Evolutionary conservation across 2,797 vertebrate genomes (phyloP).

Genomic region (Cephalopachus bancanus): DNA sequence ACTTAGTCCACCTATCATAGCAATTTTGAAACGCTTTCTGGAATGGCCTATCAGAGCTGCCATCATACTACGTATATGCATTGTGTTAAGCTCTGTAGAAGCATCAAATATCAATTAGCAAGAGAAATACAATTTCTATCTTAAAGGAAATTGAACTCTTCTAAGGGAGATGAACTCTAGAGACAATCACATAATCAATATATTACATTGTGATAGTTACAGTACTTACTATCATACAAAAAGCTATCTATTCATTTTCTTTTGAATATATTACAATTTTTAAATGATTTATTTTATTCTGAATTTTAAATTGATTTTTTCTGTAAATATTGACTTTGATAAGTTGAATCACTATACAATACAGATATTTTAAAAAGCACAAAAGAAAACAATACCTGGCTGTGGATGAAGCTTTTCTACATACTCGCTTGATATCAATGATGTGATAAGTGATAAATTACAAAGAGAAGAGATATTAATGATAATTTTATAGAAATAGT

Average conservation of each 20-base stretch:
- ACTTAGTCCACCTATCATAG: too few relatives aligned
- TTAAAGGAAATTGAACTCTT: neutral
- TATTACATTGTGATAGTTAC: neutral
- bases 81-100: neutral
- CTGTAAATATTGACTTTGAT: neutral
- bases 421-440: neutral
- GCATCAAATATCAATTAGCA: neutral
- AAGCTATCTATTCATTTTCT: neutral
- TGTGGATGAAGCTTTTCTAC: neutral
- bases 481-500: neutral
- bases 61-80: too few relatives aligned
- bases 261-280: neutral
- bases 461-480: neutral
- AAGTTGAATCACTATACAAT: neutral
- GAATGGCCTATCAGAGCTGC: too few relatives aligned
- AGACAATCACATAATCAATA: neutral
- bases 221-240: neutral
- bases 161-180: neutral
- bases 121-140: neutral
- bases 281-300: neutral
- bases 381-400: neutral
- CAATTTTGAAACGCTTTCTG: too few relatives aligned
- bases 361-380: neutral
- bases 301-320: neutral
- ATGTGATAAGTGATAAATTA: neutral